Conservation (phyloP, 2,888 invertebrate species). For the Parascotia fuliginaria region DNA sequence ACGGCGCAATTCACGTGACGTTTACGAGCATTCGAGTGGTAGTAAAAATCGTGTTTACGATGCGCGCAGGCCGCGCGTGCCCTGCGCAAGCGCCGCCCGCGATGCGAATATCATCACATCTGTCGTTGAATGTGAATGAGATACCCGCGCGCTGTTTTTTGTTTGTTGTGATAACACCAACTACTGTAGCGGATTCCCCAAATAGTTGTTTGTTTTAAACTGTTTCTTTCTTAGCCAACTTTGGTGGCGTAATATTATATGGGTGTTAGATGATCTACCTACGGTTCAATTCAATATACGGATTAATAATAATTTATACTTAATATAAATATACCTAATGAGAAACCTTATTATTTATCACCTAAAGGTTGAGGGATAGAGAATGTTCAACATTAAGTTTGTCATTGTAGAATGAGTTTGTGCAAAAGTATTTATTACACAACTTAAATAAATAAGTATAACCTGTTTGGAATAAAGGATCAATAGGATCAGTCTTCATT, state of each 20-base stretch:
- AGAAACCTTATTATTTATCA: too few relatives aligned
- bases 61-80: slow-evolving; percentile 66
- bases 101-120: slow-evolving; percentile 66
- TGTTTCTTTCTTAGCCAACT: slow-evolving; percentile 8
- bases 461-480: too few relatives aligned
- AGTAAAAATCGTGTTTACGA: slow-evolving; percentile 84
- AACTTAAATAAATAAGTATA: too few relatives aligned
- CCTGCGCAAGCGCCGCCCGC: slow-evolving; percentile 57
- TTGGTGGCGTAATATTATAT: slow-evolving; percentile 1
- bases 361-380: too few relatives aligned
- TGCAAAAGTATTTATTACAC: too few relatives aligned
- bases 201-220: slow-evolving; percentile 34
- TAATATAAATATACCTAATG: too few relatives aligned
- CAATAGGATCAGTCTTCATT: too few relatives aligned
- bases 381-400: too few relatives aligned
- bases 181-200: slow-evolving; percentile 38
- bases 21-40: slow-evolving; percentile 82
- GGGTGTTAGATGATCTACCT: neutral
- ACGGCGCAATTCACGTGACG: slow-evolving; percentile 83
- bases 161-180: slow-evolving; percentile 50
- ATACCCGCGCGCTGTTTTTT: slow-evolving; percentile 36
- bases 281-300: too few relatives aligned
- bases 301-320: neutral
- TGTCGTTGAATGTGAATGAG: slow-evolving; percentile 70
- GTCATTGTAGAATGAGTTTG: too few relatives aligned